These are phyloP conservation scores for Antennarius maculatus DNA, from an alignment of 2,797 vertebrate genomes.

Conservation along the genomic window DNA sequence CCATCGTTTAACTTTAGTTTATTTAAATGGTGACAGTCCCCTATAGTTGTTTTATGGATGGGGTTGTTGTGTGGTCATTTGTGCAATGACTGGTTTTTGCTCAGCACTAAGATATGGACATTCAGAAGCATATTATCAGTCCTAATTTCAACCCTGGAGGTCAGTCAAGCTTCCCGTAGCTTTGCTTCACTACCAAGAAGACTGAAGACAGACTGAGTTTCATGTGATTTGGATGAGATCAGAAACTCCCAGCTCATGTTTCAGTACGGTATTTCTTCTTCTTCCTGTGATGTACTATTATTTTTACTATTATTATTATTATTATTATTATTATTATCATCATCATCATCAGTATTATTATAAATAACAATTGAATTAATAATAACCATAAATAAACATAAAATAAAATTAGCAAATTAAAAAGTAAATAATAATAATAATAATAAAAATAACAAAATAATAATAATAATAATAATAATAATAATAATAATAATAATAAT, in stretches of 20 bases:
- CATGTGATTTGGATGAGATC: conserved; percentile 19
- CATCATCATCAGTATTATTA: too few species aligned
- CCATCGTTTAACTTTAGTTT: neutral
- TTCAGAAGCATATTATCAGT: conserved; percentile 9
- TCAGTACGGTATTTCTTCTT: neutral
- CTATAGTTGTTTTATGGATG: neutral
- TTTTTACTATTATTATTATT: too few species aligned
- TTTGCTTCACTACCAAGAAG: conserved; percentile 32
- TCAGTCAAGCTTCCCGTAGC: conserved; percentile 29
- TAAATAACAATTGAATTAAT: neutral
- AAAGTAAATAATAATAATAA: too few species aligned
- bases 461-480: too few species aligned
- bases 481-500: too few species aligned
- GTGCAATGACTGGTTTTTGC: neutral
- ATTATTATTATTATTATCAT: too few species aligned
- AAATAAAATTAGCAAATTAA: too few species aligned
- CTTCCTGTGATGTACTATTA: too few species aligned
- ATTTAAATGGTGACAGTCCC: neutral
- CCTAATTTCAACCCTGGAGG: neutral
- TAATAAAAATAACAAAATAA: too few species aligned
- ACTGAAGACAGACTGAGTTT: conserved; percentile 13
- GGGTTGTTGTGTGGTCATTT: neutral
- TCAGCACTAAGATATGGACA: neutral
- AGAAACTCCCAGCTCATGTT: neutral
- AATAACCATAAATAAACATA: too few species aligned